Evolutionary conservation across 2,888 invertebrate genomes (phyloP).

Genomic region (Acanthopleura granulata): DNA sequence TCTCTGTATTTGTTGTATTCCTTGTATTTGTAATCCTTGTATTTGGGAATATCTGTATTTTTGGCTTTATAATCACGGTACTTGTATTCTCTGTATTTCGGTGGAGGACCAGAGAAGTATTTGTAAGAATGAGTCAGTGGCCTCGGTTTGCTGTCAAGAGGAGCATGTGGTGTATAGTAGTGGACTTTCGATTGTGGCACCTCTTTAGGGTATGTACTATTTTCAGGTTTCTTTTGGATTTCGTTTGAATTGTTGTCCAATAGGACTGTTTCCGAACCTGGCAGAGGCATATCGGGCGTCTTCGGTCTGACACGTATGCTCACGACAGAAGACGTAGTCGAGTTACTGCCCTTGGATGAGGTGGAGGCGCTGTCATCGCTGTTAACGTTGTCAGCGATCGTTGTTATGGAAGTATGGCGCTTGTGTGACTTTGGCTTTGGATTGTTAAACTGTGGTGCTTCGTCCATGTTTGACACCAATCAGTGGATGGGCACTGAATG

Average conservation of each 20-base stretch:
- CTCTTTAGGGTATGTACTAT: background rate
- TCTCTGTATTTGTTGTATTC: conserved; percentile 6
- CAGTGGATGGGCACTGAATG: no score
- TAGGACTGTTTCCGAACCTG: background rate
- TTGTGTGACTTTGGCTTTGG: background rate
- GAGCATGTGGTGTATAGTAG: background rate
- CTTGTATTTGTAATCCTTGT: background rate
- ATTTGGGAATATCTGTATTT: conserved; percentile 8
- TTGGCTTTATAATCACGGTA: conserved; percentile 3
- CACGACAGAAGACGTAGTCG: background rate
- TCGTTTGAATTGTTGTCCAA: background rate
- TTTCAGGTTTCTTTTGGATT: background rate
- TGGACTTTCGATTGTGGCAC: background rate
- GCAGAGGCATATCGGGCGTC: background rate
- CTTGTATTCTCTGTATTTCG: background rate
- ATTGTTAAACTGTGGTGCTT: background rate
- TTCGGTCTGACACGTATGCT: background rate
- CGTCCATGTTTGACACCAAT: background rate
- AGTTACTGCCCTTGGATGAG: conserved; percentile 1
- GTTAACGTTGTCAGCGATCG: conserved; percentile 9
- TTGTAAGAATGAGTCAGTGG: conserved; percentile 2
- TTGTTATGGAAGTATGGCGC: background rate
- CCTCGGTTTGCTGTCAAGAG: background rate
- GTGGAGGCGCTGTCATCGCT: background rate
- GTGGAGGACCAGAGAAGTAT: background rate